These are phyloP conservation scores for Alviniconcha strummeri DNA, from an alignment of 2,888 invertebrate species.

Conservation along the genomic window DNA sequence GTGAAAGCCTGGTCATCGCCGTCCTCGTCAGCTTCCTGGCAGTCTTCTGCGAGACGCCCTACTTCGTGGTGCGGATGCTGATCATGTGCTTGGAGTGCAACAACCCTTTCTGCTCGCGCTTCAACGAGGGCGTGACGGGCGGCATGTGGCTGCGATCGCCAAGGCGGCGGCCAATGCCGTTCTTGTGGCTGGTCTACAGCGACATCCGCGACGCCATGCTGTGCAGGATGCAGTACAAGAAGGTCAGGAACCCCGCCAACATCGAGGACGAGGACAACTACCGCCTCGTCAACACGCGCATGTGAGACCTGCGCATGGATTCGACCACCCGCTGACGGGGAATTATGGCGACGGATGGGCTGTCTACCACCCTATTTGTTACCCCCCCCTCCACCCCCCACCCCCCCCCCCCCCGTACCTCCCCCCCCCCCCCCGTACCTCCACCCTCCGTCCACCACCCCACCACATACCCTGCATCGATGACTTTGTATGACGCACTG, in stretches of 20 bases:
- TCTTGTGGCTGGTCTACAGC: constrained; percentile 45
- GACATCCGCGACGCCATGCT: constrained; percentile 44
- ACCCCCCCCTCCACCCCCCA: too few relatives aligned
- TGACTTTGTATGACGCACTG: too few relatives aligned
- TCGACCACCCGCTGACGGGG: background rate
- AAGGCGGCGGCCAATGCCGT: constrained; percentile 43
- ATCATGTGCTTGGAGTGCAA: constrained; percentile 44
- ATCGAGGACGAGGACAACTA: constrained; percentile 26
- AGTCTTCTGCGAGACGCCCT: constrained; percentile 44
- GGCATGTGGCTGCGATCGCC: constrained; percentile 44
- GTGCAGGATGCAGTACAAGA: constrained; percentile 33
- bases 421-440: too few relatives aligned
- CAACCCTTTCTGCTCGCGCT: constrained; percentile 42
- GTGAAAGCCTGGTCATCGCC: constrained; percentile 42
- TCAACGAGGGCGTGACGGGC: constrained; percentile 40
- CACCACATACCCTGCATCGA: too few relatives aligned
- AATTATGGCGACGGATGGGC: background rate
- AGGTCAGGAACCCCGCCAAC: constrained; percentile 12
- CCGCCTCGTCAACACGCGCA: constrained; percentile 19
- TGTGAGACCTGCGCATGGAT: background rate
- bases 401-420: too few relatives aligned
- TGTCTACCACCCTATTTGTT: background rate
- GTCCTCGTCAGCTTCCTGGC: constrained; percentile 41
- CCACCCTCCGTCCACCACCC: too few relatives aligned
- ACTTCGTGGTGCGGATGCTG: constrained; percentile 43